Evolutionary conservation across 2,113 vertebrate species (phyloP).

Genomic region (Argyrosomus japonicus): DNA sequence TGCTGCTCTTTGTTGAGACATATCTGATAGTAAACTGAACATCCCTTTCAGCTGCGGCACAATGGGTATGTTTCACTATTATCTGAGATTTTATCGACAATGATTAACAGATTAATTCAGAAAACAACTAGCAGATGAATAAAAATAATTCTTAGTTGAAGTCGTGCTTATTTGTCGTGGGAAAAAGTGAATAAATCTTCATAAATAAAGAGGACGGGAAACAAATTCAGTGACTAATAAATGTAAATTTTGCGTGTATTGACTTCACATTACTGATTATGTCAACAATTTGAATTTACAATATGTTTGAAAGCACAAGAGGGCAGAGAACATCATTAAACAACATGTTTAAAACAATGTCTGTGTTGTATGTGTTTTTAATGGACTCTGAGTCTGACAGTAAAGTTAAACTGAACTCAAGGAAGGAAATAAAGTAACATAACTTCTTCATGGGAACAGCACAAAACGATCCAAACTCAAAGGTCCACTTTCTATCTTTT

Average conservation of each 20-base stretch:
- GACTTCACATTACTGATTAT: not conserved
- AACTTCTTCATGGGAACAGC: not conserved
- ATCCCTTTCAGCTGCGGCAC: not conserved
- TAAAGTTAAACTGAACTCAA: too few species aligned
- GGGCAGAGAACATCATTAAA: not conserved
- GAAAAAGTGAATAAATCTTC: not conserved
- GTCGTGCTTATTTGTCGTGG: not conserved
- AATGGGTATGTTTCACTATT: not conserved
- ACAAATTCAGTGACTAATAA: not conserved
- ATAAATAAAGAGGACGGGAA: not conserved
- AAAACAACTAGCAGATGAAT: not conserved
- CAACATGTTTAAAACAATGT: not conserved
- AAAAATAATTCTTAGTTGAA: not conserved
- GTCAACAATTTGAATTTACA: not conserved
- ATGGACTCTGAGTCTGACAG: too few species aligned
- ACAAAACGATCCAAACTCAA: not conserved
- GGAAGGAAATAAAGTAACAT: not conserved
- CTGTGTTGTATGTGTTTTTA: too few species aligned
- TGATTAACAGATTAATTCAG: not conserved
- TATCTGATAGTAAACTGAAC: not conserved
- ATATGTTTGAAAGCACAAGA: not conserved
- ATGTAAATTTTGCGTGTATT: not conserved
- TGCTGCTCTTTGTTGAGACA: not conserved
- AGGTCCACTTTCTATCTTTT: not conserved
- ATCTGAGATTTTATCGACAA: not conserved